phyloP scores from a whole-genome alignment of 2,797 vertebrate genomes.

The Anisognathus igniventris region DNA sequence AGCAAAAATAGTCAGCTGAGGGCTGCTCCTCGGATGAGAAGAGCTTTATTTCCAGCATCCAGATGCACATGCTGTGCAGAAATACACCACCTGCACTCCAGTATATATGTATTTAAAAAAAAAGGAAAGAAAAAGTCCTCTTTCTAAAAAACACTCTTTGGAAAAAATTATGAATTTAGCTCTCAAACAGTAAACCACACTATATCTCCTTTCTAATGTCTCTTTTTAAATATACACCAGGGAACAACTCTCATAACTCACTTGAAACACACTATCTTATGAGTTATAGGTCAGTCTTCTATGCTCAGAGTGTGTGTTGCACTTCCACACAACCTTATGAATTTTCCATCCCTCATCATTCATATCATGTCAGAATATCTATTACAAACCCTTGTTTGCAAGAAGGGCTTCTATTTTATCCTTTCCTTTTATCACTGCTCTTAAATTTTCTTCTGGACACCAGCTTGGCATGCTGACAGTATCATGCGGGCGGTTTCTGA shows the following conservation, averaged over 20 bases:
- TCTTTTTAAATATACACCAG: constrained; percentile 33
- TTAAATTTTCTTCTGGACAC: constrained; percentile 48
- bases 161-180: constrained; percentile 23
- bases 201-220: not conserved
- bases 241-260: constrained; percentile 23
- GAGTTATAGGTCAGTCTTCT: constrained; percentile 34
- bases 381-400: constrained; percentile 41
- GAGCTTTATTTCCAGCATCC: not conserved
- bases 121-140: not conserved
- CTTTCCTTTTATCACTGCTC: constrained; percentile 36
- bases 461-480: not conserved
- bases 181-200: not conserved
- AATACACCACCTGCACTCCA: not conserved
- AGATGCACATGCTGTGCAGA: not conserved
- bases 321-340: constrained; percentile 36
- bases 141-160: not conserved
- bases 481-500: constrained; percentile 1
- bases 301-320: not conserved
- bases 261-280: not conserved
- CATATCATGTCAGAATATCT: constrained; percentile 30
- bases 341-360: constrained; percentile 44
- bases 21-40: not conserved
- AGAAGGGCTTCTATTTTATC: constrained; percentile 23
- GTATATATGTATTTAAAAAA: not conserved
- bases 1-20: not conserved